A percentile compares a stretch with the other conserved stretches of the same genome.
phyloP scores from a whole-genome alignment of 92 coral and sea anemone species.

The Paragorgia papillata region DNA sequence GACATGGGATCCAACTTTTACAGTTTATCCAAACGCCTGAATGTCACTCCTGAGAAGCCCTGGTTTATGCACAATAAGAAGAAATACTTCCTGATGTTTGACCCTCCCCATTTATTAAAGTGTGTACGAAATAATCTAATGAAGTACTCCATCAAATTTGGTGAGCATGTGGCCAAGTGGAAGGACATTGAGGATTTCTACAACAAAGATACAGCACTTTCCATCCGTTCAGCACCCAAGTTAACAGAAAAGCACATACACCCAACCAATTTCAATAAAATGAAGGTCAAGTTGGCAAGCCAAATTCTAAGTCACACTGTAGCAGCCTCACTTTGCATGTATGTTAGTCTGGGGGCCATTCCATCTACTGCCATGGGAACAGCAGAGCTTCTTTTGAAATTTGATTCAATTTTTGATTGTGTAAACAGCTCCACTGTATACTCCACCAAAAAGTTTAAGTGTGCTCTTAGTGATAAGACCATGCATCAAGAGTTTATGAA shows the following conservation, averaged over 20 bases:
- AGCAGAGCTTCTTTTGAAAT: conserved; percentile 12
- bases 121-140: conserved; percentile 35
- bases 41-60: too few species aligned
- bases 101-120: conserved; percentile 39
- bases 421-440: too few species aligned
- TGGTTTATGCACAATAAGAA: too few species aligned
- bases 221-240: conserved; percentile 34
- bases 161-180: conserved; percentile 32
- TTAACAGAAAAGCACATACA: conserved; percentile 42
- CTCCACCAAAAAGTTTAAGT: conserved; percentile 24
- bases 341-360: too few species aligned
- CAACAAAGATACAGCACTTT: conserved; percentile 16
- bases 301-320: conserved; percentile 36
- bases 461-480: conserved; percentile 26
- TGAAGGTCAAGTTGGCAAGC: conserved; percentile 34
- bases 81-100: conserved; percentile 35
- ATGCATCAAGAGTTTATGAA: conserved; percentile 28
- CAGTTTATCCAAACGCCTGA: too few species aligned
- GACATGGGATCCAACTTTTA: too few species aligned
- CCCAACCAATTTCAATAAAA: conserved; percentile 28
- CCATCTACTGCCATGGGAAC: conserved; percentile 40
- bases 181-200: conserved; percentile 33
- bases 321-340: conserved; percentile 31
- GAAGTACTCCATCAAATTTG: conserved; percentile 13
- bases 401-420: too few species aligned